Conservation (phyloP, 2,113 vertebrate species). For the Ctenomys sociabilis region DNA sequence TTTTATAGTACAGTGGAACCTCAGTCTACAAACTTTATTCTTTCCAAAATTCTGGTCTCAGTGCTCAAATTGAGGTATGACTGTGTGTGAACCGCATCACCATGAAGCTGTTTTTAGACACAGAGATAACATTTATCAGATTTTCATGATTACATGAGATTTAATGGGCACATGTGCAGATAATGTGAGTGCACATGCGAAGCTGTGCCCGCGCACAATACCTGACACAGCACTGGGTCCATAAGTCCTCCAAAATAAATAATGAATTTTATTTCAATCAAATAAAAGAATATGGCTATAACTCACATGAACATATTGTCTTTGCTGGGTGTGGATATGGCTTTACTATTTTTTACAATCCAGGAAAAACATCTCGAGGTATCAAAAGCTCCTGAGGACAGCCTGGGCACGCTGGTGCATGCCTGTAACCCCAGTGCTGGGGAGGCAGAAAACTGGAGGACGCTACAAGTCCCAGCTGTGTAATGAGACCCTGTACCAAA, state of each 20-base stretch:
- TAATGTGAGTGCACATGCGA: not conserved
- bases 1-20: not conserved
- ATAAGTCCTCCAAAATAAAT: not conserved
- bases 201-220: not conserved
- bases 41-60: not conserved
- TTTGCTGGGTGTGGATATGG: not conserved
- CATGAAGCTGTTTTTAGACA: constrained; percentile 1
- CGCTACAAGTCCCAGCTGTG: too few species aligned
- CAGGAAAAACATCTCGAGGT: constrained; percentile 12
- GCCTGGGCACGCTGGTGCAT: too few species aligned
- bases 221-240: not conserved
- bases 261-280: not conserved
- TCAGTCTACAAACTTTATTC: not conserved
- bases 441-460: too few species aligned
- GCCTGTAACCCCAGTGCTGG: too few species aligned
- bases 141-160: constrained; percentile 10
- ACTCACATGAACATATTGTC: not conserved
- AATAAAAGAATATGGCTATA: constrained; percentile 19
- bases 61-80: not conserved
- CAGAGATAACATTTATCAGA: not conserved
- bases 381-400: not conserved
- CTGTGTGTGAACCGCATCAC: not conserved
- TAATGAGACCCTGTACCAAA: too few species aligned
- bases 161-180: not conserved
- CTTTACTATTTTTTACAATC: constrained; percentile 13